Evolutionary conservation across 64 coral and sea anemone species (phyloP).

Genomic region (Montipora foliosa): DNA sequence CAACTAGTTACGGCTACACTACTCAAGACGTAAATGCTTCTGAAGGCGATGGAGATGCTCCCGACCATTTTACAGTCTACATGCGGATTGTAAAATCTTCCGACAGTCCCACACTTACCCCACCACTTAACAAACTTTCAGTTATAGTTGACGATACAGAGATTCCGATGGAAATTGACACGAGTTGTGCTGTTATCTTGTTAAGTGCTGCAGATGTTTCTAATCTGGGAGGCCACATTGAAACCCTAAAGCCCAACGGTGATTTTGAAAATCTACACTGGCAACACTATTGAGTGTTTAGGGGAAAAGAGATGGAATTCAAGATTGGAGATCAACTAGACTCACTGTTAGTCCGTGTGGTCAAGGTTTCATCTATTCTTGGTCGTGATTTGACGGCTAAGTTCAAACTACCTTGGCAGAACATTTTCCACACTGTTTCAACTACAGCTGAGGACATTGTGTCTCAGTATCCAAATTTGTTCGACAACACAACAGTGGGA

Average conservation of each 20-base stretch:
- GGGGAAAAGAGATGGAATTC: conserved; percentile 42
- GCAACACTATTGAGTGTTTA: conserved; percentile 30
- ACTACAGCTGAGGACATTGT: conserved; percentile 65
- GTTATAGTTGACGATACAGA: conserved; percentile 34
- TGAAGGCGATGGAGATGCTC: not conserved
- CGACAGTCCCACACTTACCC: not conserved
- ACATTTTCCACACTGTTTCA: conserved; percentile 57
- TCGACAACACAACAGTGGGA: conserved; percentile 65
- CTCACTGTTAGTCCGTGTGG: conserved; percentile 13
- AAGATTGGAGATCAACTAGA: conserved; percentile 50
- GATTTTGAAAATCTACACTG: conserved; percentile 63
- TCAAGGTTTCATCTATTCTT: conserved; percentile 55
- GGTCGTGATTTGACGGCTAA: conserved; percentile 64
- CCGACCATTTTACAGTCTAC: conserved; percentile 47
- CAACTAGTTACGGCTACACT: conserved; percentile 51
- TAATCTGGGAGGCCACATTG: conserved; percentile 41
- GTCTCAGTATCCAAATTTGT: conserved; percentile 49
- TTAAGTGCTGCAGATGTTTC: conserved; percentile 43
- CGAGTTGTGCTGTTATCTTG: conserved; percentile 65
- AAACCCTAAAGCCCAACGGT: conserved; percentile 35
- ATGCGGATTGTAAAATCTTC: conserved; percentile 40
- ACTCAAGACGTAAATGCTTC: not conserved
- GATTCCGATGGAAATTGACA: conserved; percentile 69
- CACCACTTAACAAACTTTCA: conserved; percentile 60
- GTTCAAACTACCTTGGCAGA: conserved; percentile 67